Evolutionary conservation across 2,797 vertebrate genomes (phyloP), one percentile per base, ranked within the genome.

Genomic region (Chaetodon trifasciatus): DNA sequence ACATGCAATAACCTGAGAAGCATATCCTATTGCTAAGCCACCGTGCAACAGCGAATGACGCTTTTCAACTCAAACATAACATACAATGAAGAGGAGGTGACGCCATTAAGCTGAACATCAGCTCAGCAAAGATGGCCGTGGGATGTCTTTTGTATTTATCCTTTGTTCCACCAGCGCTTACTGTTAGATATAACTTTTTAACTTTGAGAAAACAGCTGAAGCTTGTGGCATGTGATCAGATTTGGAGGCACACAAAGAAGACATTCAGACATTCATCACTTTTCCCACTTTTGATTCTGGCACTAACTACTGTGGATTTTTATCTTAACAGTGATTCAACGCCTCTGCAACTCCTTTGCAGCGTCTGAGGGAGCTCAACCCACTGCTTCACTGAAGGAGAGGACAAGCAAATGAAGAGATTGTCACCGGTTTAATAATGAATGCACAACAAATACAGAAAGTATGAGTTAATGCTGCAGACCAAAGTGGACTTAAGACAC

Each of bases 1-100:
- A 64, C 53, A 64, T 50, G 23, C n/a, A 50, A 44, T 56, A 40
- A 81, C 65, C 49, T 60, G 52, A 19, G 50, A 46, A 55, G 24
- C 3, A 24, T 74, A 72, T 64, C 55, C 52, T 16, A 35, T 19
- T 73, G 66, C 50, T 13, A 40, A 64, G 55, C 28, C 32, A 52
- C 24, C 39, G 13, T 46, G 24, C 2, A 61, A 40, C 12, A 47
- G 1, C 52, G 21, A 61, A 46, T 40, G 9, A 47, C 35, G 79
- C 12, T 5, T 28, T 63, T 49, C 10, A 49, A n/a, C 40, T 62
- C 28, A 62, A n/a, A 8, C 23, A 50, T 10, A 8, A 28, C 28
- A 40, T 40, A 28, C 23, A 24, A 24, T 3, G 2, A 53, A 11
- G 23, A 74, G 50, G 23, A 74, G 50, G 19, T n/a, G 71, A 70